Evolutionary conservation across 2,797 vertebrate species (phyloP), one percentile per base, ranked within the genome.

Genomic region (Lacerta viridis): DNA sequence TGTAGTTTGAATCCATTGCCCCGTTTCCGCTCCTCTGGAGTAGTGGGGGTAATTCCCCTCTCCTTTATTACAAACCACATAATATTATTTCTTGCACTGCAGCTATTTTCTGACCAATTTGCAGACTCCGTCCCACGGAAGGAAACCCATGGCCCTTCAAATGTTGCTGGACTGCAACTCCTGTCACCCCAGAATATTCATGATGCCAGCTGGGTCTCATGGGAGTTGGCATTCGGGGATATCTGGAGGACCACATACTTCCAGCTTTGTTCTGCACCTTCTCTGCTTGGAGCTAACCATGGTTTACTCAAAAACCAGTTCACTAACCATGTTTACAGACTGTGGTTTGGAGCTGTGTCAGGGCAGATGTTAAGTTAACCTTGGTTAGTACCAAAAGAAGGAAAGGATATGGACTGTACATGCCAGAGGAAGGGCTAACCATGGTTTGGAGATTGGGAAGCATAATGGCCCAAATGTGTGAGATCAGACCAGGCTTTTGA

Each of bases 371-470:
- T 33, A 36, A 4, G 64, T 13, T 64, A 71, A 29, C 50, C 50
- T 27, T 39, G 7, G 15, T 39, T 39, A 41, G 17, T 61, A 5
- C 5, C 3, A 2, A 29, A 61, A n/a, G 6, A 72, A 29, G 6
- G 29, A n/a, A 66, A 64, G 10, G 61, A 17, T 39, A 33, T 36
- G 29, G 11, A 1, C 4, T 39, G 71, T 39, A n/a, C n/a, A 71
- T 86, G 43, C 33, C 33, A 50, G 64, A 17, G 23, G 7, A 23
- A 39, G 43, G 15, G 10, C n/a, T 78, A 29, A 29, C 6, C 36
- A 90, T 74, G 81, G 4, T 17, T 17, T n/a, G 17, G 3, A 68
- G 9, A 3, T 78, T 92, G 83, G 79, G n/a, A 90, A 84, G 18
- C 76, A 80, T n/a, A 27, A 82, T 0, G 88, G 80, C 69, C 80